phyloP scores from a whole-genome alignment of 2,113 vertebrate species.

The Acrocephalus kingi region DNA sequence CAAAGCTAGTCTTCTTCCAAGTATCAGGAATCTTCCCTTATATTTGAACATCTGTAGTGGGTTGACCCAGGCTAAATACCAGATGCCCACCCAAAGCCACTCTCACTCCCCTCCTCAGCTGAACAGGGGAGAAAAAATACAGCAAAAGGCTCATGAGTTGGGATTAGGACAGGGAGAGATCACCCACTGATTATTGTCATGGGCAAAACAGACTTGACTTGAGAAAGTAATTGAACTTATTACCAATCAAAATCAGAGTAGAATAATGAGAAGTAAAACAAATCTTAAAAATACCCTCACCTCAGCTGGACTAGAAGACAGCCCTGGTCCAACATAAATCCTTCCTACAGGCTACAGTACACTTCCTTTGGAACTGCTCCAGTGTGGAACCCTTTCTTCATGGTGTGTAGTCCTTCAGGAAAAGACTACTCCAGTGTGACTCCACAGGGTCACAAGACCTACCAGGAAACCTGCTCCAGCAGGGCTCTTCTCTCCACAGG shows the following conservation, averaged over 20 bases:
- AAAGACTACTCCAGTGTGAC: not conserved
- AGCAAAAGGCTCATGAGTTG: not conserved
- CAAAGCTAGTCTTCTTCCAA: not conserved
- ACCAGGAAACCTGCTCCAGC: not conserved
- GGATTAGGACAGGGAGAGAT: not conserved
- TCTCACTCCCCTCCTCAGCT: not conserved
- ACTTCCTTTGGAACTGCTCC: not conserved
- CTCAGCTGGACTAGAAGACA: not conserved
- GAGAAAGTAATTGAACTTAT: not conserved
- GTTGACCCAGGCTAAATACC: not conserved
- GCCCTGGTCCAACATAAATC: not conserved
- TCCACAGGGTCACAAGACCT: not conserved
- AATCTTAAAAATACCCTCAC: not conserved
- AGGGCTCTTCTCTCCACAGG: not conserved
- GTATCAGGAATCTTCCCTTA: not conserved
- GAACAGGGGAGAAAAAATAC: not conserved
- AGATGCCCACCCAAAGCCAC: not conserved
- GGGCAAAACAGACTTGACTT: not conserved
- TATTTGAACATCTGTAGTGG: not conserved
- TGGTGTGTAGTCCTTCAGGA: not conserved
- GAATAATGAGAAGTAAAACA: not conserved
- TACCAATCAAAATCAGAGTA: not conserved
- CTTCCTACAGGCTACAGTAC: accelerated
- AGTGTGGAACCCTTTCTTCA: not conserved
- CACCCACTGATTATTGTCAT: too few relatives aligned